Percentiles rank a stretch among this genome's conserved stretches.
phyloP scores from a whole-genome alignment of 2,797 vertebrate genomes.

The Streptopelia turtur region DNA sequence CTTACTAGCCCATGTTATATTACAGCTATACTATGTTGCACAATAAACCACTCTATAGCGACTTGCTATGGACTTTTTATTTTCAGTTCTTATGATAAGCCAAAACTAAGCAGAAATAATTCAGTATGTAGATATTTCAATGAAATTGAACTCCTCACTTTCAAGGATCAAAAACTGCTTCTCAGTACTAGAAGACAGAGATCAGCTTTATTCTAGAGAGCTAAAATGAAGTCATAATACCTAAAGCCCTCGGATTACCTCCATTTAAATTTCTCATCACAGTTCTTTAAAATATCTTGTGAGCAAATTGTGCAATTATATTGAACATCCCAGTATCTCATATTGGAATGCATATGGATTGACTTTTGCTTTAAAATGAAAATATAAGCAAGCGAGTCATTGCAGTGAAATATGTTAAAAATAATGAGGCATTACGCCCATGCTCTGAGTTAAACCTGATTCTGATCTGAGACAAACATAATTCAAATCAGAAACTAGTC shows the following conservation, averaged over 20 bases:
- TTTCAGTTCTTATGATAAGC: neutral
- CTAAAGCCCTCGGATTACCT: neutral
- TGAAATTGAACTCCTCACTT: neutral
- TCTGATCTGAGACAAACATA: neutral
- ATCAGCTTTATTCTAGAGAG: slow-evolving; percentile 28
- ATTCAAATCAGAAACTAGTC: neutral
- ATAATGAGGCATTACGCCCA: neutral
- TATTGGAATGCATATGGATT: neutral
- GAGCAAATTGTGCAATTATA: neutral
- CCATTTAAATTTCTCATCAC: slow-evolving; percentile 4
- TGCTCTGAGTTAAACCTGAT: neutral
- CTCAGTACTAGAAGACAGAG: neutral
- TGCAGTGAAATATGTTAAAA: neutral
- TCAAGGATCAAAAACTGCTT: neutral
- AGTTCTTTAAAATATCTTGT: slow-evolving; percentile 12
- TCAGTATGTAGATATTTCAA: neutral
- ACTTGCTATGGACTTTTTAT: neutral
- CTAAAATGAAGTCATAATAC: neutral
- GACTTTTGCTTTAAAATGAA: neutral
- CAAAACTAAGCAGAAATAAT: slow-evolving; percentile 24
- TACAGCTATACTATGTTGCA: neutral
- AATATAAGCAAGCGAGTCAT: neutral
- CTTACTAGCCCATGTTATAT: slow-evolving; percentile 26
- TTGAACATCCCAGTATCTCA: neutral
- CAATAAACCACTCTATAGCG: neutral